A percentile compares a stretch with the other conserved stretches of the same genome.
These are phyloP conservation scores for Amphiprion ocellaris DNA, from an alignment of 2,113 vertebrate species.

Conservation along the genomic window DNA sequence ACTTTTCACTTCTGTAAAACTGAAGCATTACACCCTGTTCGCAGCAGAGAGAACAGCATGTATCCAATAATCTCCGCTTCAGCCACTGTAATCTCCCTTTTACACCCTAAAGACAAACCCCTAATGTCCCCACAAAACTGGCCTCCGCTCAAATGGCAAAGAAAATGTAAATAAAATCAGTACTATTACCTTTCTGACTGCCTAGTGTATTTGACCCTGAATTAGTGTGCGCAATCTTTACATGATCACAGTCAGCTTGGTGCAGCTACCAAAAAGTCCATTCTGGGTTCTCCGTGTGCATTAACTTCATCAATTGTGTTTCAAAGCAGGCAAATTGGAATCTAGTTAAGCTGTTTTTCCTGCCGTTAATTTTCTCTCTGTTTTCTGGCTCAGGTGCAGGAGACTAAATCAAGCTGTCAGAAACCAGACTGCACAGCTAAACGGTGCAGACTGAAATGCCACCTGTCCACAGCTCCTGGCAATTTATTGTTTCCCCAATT, in stretches of 20 bases:
- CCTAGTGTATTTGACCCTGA: constrained; percentile 23
- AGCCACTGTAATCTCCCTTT: constrained; percentile 67
- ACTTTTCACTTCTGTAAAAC: constrained; percentile 80
- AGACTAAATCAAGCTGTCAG: constrained; percentile 82
- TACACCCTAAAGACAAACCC: constrained; percentile 52
- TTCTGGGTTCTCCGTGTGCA: constrained; percentile 44
- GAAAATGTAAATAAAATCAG: constrained; percentile 46
- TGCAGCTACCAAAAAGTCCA: constrained; percentile 25
- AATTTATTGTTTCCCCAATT: constrained; percentile 73
- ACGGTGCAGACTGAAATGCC: constrained; percentile 77
- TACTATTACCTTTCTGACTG: constrained; percentile 16
- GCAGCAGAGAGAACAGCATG: constrained; percentile 73
- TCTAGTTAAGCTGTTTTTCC: constrained; percentile 62
- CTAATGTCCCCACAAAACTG: constrained; percentile 19
- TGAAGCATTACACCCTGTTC: constrained; percentile 79
- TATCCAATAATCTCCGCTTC: constrained; percentile 63
- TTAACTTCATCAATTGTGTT: constrained; percentile 62
- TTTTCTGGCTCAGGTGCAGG: constrained; percentile 69
- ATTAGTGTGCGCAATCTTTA: constrained; percentile 30
- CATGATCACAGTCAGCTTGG: constrained; percentile 24
- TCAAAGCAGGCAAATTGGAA: constrained; percentile 67
- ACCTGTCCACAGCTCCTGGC: constrained; percentile 77
- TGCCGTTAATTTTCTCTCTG: constrained; percentile 58
- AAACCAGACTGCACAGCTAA: constrained; percentile 78
- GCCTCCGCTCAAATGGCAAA: constrained; percentile 33